Base-by-base conservation (phyloP, 2,113 vertebrate genomes). In the Periophthalmus modestus region DNA sequence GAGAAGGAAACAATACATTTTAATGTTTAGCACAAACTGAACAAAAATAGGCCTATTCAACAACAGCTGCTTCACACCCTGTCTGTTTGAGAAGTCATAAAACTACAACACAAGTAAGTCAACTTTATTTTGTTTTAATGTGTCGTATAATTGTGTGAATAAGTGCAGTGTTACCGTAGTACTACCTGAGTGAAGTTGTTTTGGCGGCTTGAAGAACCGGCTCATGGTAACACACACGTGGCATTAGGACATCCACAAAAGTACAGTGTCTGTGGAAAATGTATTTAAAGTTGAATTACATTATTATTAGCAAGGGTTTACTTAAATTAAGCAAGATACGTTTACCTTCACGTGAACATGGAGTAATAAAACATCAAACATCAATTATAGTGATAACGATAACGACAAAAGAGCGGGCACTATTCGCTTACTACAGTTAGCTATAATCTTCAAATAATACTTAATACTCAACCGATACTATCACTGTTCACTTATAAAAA, bases 31-130 rank as follows among this genome's bases (percentile, higher is more conserved):
- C 5, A 66, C 15, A 77, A 14, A 71, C 21, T 9, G 11, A 14
- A 47, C 24, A 28, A 28, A 18, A 77, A 68, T 4, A 58, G n/a
- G 21, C 24, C 28, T 69, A 21, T 12, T 1, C 50, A 62, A 39
- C 33, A 19, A 2, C 34, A 65, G 16, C 18, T 11, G 18, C 18
- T 43, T 62, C 59, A 34, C 4, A 39, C 19, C 67, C 66, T n/a
- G 34, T 55, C 18, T 73, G 21, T 21, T 28, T 66, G 67, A 83
- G 63, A 84, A 82, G 75, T 76, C 54, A 47, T 7, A 65, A 43
- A 65, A n/a, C 62, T 21, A 16, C 14, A 69, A 67, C 33, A 72
- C 0, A 70, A 85, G 90, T 91, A 87, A 89, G 87, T 90, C 58
- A 11, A 69, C 4, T n/a, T 47, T 74, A 11, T 16, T 11, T 24